phyloP scores from a whole-genome alignment of 1,140 invertebrate species.

The Vanessa atalanta region DNA sequence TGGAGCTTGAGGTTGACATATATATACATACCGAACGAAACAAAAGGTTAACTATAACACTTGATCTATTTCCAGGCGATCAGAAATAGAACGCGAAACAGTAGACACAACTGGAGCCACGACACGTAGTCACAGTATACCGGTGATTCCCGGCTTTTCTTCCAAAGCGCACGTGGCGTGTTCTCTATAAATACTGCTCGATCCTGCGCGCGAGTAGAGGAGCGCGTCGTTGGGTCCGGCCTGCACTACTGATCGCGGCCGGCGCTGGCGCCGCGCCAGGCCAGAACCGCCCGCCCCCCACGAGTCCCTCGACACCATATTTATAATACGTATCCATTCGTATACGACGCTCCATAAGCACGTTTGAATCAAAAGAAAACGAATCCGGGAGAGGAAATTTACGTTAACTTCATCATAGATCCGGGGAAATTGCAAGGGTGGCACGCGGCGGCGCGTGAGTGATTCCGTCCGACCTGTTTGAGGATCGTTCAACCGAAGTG shows the following conservation, averaged over 20 bases:
- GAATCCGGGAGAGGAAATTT: not conserved
- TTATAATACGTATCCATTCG: constrained; percentile 13
- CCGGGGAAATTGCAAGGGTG: not conserved
- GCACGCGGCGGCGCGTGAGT: constrained; percentile 12
- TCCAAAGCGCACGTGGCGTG: constrained; percentile 15
- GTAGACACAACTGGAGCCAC: not conserved
- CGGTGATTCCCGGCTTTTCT: not conserved
- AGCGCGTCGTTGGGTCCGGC: constrained; percentile 5
- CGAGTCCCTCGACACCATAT: not conserved
- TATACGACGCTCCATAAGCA: not conserved
- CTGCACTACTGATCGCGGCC: constrained; percentile 9
- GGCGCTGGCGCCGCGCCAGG: constrained; percentile 25
- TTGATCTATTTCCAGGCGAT: constrained; percentile 21
- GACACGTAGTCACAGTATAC: not conserved
- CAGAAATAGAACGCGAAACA: constrained; percentile 7
- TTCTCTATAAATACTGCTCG: constrained; percentile 5
- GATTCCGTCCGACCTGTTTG: constrained; percentile 37
- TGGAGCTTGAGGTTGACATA: not conserved
- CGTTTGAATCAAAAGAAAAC: not conserved
- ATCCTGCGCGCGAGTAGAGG: too few species aligned
- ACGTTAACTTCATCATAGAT: not conserved
- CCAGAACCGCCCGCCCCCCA: constrained; percentile 6
- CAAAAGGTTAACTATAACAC: constrained; percentile 10
- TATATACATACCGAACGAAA: constrained; percentile 26
- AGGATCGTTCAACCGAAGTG: constrained; percentile 42